Conservation (phyloP, 53 echinoderm and acorn worm genomes). For the Echinometra lucunter region DNA sequence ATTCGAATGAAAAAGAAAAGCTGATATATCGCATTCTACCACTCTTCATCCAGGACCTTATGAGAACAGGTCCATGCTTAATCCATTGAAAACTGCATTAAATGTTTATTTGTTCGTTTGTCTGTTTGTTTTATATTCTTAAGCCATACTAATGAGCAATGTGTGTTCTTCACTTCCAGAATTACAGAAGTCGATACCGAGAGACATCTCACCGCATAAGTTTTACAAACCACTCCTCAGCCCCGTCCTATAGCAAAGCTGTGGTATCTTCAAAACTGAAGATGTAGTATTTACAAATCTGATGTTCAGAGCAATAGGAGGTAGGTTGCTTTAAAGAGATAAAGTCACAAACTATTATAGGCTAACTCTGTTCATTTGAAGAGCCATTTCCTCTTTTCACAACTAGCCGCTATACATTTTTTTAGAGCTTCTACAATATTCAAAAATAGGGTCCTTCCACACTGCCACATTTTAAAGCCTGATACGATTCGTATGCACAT, state of each 20-base stretch:
- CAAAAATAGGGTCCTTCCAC: neutral
- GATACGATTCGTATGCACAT: neutral
- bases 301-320: neutral
- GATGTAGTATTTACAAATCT: neutral
- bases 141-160: too few relatives aligned
- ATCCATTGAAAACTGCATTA: too few relatives aligned
- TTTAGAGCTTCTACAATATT: neutral
- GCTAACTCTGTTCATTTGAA: neutral
- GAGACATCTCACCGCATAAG: too few relatives aligned
- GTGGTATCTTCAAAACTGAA: neutral
- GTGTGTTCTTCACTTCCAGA: too few relatives aligned
- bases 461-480: neutral
- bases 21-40: too few relatives aligned
- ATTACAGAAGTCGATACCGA: too few relatives aligned
- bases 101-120: too few relatives aligned
- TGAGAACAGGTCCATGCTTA: too few relatives aligned
- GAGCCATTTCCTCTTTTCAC: slow-evolving; percentile 5
- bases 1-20: too few relatives aligned
- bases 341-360: slow-evolving; percentile 40
- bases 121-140: too few relatives aligned
- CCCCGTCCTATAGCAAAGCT: neutral
- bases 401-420: neutral
- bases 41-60: too few relatives aligned
- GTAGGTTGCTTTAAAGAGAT: slow-evolving; percentile 27
- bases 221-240: neutral